phyloP scores from a whole-genome alignment of 2,113 vertebrate species.

The Podarcis muralis region DNA sequence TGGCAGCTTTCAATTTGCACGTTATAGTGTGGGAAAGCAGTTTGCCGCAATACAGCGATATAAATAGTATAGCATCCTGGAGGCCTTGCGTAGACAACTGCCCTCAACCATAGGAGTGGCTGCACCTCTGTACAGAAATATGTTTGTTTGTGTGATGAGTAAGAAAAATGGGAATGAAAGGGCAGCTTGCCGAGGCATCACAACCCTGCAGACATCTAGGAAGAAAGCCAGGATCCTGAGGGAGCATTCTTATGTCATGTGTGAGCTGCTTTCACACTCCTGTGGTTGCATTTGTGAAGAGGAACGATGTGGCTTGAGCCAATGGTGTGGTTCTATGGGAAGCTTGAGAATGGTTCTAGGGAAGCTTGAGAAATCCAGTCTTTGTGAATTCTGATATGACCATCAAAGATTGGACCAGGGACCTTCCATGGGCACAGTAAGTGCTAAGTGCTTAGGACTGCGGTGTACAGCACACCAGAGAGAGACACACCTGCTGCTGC shows the following conservation, averaged over 20 bases:
- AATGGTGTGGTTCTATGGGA: background rate
- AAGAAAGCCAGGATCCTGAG: background rate
- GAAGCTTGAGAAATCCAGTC: too few relatives aligned
- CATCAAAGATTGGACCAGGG: too few relatives aligned
- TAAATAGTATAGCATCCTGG: background rate
- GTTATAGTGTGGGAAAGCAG: background rate
- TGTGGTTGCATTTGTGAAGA: background rate
- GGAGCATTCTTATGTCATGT: background rate
- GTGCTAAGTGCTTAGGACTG: too few relatives aligned
- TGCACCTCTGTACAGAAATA: background rate
- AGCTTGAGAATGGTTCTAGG: background rate
- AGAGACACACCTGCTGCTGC: too few relatives aligned
- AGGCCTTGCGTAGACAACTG: background rate
- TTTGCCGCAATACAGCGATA: constrained; percentile 6
- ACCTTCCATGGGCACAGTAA: too few relatives aligned
- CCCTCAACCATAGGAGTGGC: background rate
- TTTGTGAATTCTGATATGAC: too few relatives aligned
- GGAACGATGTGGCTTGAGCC: background rate
- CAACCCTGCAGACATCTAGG: background rate
- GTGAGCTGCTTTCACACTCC: background rate
- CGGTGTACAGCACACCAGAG: too few relatives aligned
- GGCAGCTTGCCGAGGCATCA: background rate
- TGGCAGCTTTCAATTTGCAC: background rate
- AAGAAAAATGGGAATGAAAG: background rate
- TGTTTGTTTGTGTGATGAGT: background rate